Percentiles rank a stretch among this genome's conserved stretches.
Conservation (phyloP, 1,140 invertebrate species). For the Camponotus floridanus region DNA sequence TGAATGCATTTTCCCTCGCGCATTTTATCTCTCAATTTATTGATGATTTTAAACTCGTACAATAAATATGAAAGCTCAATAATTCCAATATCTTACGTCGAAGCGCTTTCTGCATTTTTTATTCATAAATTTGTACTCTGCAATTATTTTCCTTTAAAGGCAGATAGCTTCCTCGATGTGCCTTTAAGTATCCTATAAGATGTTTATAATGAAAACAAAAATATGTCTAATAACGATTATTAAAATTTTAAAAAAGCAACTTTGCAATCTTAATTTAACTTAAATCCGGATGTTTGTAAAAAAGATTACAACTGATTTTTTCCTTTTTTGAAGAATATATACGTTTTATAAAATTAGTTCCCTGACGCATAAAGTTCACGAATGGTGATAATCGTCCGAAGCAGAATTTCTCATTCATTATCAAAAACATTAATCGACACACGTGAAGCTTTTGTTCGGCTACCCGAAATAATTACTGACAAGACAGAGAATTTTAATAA, state of each 20-base stretch:
- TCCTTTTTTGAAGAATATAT: neutral
- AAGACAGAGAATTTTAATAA: neutral
- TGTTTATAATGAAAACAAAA: neutral
- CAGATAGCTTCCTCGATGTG: neutral
- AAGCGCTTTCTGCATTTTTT: neutral
- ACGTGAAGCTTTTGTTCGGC: neutral
- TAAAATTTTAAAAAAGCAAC: neutral
- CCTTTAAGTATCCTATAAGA: neutral
- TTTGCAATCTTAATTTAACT: constrained; percentile 2
- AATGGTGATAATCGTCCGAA: neutral
- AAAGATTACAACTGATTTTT: neutral
- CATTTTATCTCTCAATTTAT: neutral
- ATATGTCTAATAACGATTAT: constrained; percentile 4
- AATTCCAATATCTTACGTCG: neutral
- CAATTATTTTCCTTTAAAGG: neutral
- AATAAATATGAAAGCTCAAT: neutral
- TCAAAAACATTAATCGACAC: constrained; percentile 15
- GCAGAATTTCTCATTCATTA: constrained; percentile 23
- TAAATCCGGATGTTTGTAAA: constrained; percentile 15
- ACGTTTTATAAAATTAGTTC: neutral
- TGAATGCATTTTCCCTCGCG: neutral
- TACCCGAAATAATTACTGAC: constrained; percentile 20
- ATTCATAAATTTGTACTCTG: too few species aligned
- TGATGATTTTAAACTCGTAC: neutral
- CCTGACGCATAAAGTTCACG: constrained; percentile 34